Evolutionary conservation across 2,888 invertebrate species (phyloP).

Genomic region (Spisula solida): DNA sequence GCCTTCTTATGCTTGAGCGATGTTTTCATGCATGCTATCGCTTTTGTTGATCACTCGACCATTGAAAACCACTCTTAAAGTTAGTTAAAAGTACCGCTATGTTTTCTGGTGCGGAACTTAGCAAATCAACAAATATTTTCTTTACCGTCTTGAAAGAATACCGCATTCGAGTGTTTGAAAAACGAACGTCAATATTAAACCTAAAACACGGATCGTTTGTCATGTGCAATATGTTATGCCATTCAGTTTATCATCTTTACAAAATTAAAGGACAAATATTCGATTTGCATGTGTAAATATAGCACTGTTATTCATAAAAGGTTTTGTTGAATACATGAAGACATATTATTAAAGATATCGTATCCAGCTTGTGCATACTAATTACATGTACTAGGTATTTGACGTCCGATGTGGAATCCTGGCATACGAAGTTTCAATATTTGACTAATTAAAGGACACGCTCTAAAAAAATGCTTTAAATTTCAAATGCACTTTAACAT

Average conservation of each 20-base stretch:
- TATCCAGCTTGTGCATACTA: not conserved
- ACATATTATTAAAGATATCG: not conserved
- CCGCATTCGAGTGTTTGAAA: not conserved
- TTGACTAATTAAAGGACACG: no score
- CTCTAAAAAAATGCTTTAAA: no score
- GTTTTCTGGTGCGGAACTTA: slow-evolving; percentile 44
- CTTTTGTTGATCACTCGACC: slow-evolving; percentile 48
- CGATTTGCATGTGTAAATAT: not conserved
- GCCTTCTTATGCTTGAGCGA: slow-evolving; percentile 28
- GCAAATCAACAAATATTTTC: slow-evolving; percentile 27
- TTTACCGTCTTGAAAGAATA: not conserved
- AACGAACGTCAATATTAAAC: not conserved
- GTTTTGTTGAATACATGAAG: no score
- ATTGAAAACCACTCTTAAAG: slow-evolving; percentile 25
- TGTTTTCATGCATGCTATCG: slow-evolving; percentile 41
- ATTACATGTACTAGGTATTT: no score
- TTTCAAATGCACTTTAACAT: not conserved
- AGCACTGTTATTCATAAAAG: not conserved
- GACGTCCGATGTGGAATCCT: not conserved
- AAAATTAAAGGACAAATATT: slow-evolving; percentile 12
- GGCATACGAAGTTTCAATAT: not conserved
- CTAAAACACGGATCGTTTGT: not conserved
- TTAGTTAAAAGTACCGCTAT: slow-evolving; percentile 42
- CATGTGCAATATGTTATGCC: not conserved
- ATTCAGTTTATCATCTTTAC: not conserved